Conservation (phyloP, 2,797 vertebrate genomes). For the Anguilla anguilla region DNA sequence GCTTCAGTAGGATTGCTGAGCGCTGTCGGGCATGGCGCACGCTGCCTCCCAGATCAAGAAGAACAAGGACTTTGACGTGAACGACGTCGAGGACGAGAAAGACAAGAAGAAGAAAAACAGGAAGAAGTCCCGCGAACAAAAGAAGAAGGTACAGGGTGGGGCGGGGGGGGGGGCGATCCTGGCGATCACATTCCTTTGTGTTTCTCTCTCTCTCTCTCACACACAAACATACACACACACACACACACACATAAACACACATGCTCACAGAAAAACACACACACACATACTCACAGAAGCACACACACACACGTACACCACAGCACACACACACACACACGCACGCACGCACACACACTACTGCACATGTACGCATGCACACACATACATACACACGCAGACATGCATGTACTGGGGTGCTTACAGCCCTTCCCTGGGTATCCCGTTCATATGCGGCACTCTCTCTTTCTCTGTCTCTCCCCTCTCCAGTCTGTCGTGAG, state of each 20-base stretch:
- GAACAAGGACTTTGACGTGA: slow-evolving; percentile 91
- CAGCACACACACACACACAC: slow-evolving; percentile 2
- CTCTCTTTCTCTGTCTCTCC: slow-evolving; percentile 13
- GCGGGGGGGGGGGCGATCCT: slow-evolving; percentile 17
- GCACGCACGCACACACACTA: too few relatives aligned
- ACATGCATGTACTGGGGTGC: slow-evolving; percentile 31
- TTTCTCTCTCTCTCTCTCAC: slow-evolving; percentile 34
- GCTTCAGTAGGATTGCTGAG: slow-evolving; percentile 74
- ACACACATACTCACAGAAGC: slow-evolving; percentile 19
- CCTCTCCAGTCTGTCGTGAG: neutral
- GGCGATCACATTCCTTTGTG: slow-evolving; percentile 65
- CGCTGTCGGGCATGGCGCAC: slow-evolving; percentile 88
- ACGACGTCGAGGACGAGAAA: slow-evolving; percentile 87
- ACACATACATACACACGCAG: slow-evolving; percentile 21
- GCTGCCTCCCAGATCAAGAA: slow-evolving; percentile 98
- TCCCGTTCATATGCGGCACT: neutral
- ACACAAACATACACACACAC: slow-evolving; percentile 12
- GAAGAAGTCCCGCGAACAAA: slow-evolving; percentile 85
- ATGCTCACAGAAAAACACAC: neutral
- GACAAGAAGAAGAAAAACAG: slow-evolving; percentile 81
- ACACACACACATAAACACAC: neutral
- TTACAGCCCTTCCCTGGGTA: slow-evolving; percentile 16
- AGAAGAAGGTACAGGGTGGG: slow-evolving; percentile 90
- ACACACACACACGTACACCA: slow-evolving; percentile 25
- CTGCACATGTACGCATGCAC: slow-evolving; percentile 13